These are phyloP conservation scores for Hydrochoerus hydrochaeris DNA, from an alignment of 2,113 vertebrate genomes.

Conservation along the genomic window DNA sequence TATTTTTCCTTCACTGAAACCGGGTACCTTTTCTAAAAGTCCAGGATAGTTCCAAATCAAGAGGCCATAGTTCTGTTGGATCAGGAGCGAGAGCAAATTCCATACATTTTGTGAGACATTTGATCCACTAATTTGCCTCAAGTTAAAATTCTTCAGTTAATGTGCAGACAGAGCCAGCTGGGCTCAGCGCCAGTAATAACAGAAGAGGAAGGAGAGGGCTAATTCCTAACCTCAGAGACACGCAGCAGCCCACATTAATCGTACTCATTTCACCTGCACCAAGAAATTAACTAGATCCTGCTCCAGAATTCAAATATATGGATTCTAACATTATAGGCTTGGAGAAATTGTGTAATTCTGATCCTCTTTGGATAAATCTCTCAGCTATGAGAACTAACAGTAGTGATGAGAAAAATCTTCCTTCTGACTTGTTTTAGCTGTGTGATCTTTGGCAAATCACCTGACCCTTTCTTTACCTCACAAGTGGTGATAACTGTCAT, in stretches of 20 bases:
- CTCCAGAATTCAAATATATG: slow-evolving; percentile 2
- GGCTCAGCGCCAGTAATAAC: neutral
- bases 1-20: neutral
- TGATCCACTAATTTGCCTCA: slow-evolving; percentile 35
- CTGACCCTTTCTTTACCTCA: slow-evolving; percentile 1
- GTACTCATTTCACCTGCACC: neutral
- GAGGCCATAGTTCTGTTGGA: neutral
- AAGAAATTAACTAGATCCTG: slow-evolving; percentile 30
- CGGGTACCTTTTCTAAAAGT: neutral
- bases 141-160: slow-evolving; percentile 50
- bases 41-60: slow-evolving; percentile 17
- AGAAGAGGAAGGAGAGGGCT: neutral
- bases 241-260: neutral
- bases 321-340: neutral
- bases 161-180: neutral
- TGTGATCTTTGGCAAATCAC: neutral
- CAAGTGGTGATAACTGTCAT: neutral
- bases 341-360: neutral
- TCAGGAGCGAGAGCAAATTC: neutral
- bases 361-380: neutral
- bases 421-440: neutral
- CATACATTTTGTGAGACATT: neutral
- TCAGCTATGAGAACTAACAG: neutral
- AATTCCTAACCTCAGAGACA: neutral
- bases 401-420: neutral